These are phyloP conservation scores for Lasioglossum oenotherae DNA, from an alignment of 2,888 invertebrate genomes.

Conservation along the genomic window DNA sequence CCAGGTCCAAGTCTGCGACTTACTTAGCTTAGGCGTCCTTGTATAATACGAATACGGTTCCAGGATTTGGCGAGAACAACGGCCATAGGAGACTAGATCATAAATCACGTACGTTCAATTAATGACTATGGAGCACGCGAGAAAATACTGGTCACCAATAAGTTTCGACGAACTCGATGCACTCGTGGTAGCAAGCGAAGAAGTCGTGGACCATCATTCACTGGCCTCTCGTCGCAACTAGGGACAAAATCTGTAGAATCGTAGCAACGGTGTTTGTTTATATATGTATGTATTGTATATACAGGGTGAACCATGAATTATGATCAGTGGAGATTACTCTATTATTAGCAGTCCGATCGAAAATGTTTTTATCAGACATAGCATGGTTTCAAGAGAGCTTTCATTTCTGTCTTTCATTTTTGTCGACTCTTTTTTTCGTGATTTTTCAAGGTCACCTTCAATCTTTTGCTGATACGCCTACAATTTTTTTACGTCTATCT, in stretches of 20 bases:
- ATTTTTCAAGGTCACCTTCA: too few species aligned
- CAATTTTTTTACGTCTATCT: too few species aligned
- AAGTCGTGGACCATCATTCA: neutral
- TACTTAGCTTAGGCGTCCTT: conserved; percentile 44
- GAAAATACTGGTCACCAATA: conserved; percentile 56
- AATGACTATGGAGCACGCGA: conserved; percentile 44
- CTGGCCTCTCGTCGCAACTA: neutral
- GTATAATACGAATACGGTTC: conserved; percentile 31
- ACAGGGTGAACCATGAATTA: too few species aligned
- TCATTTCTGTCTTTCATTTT: too few species aligned
- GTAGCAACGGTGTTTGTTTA: neutral
- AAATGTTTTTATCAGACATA: too few species aligned
- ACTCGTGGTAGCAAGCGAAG: neutral
- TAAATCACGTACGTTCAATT: conserved; percentile 54
- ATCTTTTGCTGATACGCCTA: too few species aligned
- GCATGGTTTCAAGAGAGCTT: too few species aligned
- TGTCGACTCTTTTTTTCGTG: too few species aligned
- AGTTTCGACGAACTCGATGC: conserved; percentile 36
- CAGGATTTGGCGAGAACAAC: conserved; percentile 49
- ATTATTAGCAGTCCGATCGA: too few species aligned
- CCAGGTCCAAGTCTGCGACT: conserved; percentile 10
- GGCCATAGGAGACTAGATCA: conserved; percentile 53
- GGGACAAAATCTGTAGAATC: neutral
- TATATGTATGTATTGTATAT: neutral
- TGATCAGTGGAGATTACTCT: too few species aligned